These are phyloP conservation scores for Sebastiscus tertius DNA, from an alignment of 2,797 vertebrate species.

Conservation along the genomic window DNA sequence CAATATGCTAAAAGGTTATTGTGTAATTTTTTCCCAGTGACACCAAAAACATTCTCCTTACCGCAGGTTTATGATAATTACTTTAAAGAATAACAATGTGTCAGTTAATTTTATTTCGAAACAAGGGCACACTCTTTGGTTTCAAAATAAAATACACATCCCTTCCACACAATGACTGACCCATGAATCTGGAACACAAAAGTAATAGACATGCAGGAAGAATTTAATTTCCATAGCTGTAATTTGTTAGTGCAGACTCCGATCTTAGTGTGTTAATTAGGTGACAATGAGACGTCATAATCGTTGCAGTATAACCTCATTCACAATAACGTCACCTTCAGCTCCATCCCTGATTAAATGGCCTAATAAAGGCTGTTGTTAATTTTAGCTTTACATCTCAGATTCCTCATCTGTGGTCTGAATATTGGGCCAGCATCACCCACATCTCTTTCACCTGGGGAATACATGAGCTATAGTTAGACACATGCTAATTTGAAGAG, in stretches of 20 bases:
- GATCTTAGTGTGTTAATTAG: not conserved
- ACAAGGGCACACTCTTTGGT: not conserved
- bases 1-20: too few species aligned
- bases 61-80: not conserved
- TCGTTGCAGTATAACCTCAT: slow-evolving; percentile 43
- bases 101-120: not conserved
- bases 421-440: slow-evolving; percentile 37
- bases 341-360: slow-evolving; percentile 49
- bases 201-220: not conserved
- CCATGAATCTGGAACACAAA: not conserved
- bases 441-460: slow-evolving; percentile 52
- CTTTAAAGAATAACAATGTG: not conserved
- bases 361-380: slow-evolving; percentile 56
- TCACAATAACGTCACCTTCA: slow-evolving; percentile 47
- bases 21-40: too few species aligned
- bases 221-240: not conserved
- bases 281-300: not conserved
- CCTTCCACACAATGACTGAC: not conserved
- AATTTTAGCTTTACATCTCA: slow-evolving; percentile 60
- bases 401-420: slow-evolving; percentile 26
- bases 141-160: not conserved
- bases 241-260: not conserved
- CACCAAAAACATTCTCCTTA: too few species aligned
- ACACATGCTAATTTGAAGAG: slow-evolving; percentile 17
- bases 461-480: slow-evolving; percentile 54